Evolutionary conservation across 2,888 invertebrate genomes (phyloP), one percentile per base, ranked within the genome.

Genomic region (Nomada ruficornis): DNA sequence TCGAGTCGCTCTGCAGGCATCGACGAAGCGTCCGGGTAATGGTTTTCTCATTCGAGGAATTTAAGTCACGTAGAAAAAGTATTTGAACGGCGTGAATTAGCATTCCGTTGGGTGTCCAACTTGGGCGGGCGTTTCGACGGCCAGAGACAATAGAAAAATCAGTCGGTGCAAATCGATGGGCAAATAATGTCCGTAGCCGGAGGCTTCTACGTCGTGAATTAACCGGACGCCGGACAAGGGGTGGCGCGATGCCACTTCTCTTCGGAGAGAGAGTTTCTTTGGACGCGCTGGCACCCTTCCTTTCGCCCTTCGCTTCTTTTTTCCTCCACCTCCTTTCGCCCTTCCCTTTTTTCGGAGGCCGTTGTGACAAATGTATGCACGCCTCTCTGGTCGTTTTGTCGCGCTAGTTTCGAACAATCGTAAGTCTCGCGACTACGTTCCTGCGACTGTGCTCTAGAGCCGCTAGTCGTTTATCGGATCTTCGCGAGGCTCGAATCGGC

Each of bases 1-100:
- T 84, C 85, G 87, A 75, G 77, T 77, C 74, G 75, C 85, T 67
- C 54, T 50, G 80, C 78, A 70, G 84, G 74, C 73, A 69, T 42
- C 74, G 71, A 73, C 76, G 36, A 65, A 69, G 70, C 83, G 74
- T 75, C 47, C 64, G 75, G 77, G 82, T 86, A 87, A 86, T 86
- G 87, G 90, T 84, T 84, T 82, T 80, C 86, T 86, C 86, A 84
- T 86, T 87, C 89, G 87, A 87, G 82, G 90, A 91, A 92, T 92
- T 91, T 91, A 89, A 91, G 92, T 92, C 92, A 91, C 92, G 92
- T 92, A 92, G 91, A 91, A 91, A 91, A 91, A 92, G 90, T 91
- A 91, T 91, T 91, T 88, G 86, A 91, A 90, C 86, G 88, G 85
- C 83, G 87, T 68, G 91, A 91, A 91, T 91, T 91, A 89, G 87